phyloP scores from a whole-genome alignment of 2,113 vertebrate species.

The Cervus canadensis region DNA sequence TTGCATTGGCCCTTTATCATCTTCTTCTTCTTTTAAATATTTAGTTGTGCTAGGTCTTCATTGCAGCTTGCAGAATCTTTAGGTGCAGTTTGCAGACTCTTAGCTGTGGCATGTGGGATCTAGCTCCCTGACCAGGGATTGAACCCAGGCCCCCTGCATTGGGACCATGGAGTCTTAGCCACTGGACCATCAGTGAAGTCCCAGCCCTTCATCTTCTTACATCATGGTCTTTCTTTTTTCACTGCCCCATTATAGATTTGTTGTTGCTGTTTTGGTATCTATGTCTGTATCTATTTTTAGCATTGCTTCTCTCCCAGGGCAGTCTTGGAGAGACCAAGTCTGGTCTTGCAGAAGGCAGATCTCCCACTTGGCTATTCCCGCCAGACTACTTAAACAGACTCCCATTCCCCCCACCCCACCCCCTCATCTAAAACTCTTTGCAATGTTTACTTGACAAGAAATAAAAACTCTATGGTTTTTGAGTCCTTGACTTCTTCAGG shows the following conservation, averaged over 20 bases:
- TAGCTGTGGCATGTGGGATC: background rate
- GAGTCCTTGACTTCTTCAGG: background rate
- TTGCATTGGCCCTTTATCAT: background rate
- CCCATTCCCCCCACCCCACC: accelerated
- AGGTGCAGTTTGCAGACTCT: background rate
- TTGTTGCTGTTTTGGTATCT: background rate
- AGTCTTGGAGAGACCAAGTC: background rate
- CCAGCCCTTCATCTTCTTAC: background rate
- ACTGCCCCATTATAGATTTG: background rate
- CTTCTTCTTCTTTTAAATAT: background rate
- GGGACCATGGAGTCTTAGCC: background rate
- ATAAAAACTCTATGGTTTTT: background rate
- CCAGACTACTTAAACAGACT: background rate
- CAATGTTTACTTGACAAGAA: background rate
- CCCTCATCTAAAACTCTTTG: background rate
- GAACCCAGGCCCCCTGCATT: background rate
- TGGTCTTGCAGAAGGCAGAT: background rate
- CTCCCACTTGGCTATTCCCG: background rate
- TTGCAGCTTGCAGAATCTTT: background rate
- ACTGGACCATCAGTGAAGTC: background rate
- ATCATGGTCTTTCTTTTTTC: background rate
- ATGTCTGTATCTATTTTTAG: background rate
- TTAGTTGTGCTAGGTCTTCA: background rate
- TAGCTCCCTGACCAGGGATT: background rate
- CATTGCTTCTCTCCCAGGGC: background rate